Conservation (phyloP, 2,113 vertebrate genomes). For the Lepisosteus osseus region DNA sequence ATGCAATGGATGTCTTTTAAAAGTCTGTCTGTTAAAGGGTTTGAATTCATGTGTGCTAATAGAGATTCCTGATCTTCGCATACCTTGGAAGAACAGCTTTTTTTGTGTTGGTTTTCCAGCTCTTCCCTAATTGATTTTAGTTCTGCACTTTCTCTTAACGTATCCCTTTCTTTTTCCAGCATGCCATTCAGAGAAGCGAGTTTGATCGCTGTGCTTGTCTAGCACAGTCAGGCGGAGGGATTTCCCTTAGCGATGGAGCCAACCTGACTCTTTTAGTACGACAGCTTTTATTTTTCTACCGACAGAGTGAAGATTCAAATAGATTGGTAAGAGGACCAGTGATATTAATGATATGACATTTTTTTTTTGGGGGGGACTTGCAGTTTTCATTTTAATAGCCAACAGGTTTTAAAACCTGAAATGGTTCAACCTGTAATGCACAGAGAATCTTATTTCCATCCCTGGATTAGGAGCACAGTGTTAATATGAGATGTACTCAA, state of each 20-base stretch:
- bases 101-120: too few species aligned
- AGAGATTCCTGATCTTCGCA: too few species aligned
- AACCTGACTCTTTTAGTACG: constrained; percentile 81
- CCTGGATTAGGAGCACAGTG: too few species aligned
- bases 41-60: too few species aligned
- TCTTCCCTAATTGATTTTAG: too few species aligned
- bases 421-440: neutral
- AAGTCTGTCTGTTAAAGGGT: too few species aligned
- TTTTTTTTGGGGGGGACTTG: neutral
- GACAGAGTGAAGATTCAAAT: constrained; percentile 82
- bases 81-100: too few species aligned
- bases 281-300: constrained; percentile 94
- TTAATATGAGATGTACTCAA: too few species aligned
- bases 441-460: too few species aligned
- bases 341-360: neutral
- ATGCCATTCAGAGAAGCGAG: constrained; percentile 80
- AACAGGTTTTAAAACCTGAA: neutral
- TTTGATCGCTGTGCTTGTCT: constrained; percentile 79
- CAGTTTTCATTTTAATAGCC: too few species aligned
- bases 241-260: constrained; percentile 58
- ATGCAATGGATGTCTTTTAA: too few species aligned
- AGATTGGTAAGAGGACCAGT: constrained; percentile 77
- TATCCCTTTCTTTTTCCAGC: constrained; percentile 53
- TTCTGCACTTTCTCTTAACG: too few species aligned
- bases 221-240: constrained; percentile 64